phyloP scores from a whole-genome alignment of 2,888 invertebrate genomes.

The Muschampia plurimacula region DNA sequence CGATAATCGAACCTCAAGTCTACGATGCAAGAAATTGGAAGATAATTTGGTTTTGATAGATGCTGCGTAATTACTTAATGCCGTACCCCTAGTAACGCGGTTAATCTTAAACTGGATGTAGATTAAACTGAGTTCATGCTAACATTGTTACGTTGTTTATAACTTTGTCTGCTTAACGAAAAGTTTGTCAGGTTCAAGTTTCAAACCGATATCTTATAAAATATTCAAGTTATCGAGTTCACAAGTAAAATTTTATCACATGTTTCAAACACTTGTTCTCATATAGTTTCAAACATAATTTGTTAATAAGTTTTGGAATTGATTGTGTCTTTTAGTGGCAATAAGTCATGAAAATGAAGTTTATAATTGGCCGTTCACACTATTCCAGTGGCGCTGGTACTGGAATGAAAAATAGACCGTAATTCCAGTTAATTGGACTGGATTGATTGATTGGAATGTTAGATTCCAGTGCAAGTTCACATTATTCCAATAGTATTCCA shows the following conservation, averaged over 20 bases:
- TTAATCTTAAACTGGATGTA: slow-evolving; percentile 43
- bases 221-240: background rate
- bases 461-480: too few species aligned
- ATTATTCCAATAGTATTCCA: too few species aligned
- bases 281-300: background rate
- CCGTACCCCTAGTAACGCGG: slow-evolving; percentile 39
- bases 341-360: too few species aligned
- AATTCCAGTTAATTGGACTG: too few species aligned
- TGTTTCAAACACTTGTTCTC: background rate
- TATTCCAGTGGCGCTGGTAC: too few species aligned
- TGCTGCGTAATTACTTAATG: slow-evolving; percentile 47
- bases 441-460: too few species aligned
- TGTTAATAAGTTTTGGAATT: too few species aligned
- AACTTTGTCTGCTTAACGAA: slow-evolving; percentile 16
- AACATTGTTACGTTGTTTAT: slow-evolving; percentile 13
- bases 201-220: background rate
- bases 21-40: slow-evolving; percentile 43
- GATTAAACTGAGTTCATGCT: slow-evolving; percentile 16
- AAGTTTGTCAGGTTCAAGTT: slow-evolving; percentile 2
- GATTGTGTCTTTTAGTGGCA: too few species aligned
- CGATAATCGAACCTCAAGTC: slow-evolving; percentile 31
- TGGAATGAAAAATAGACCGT: too few species aligned
- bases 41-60: slow-evolving; percentile 47
- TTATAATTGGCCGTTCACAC: too few species aligned
- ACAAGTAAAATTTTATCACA: background rate